Evolutionary conservation across 2,797 vertebrate genomes (phyloP).

Genomic region (Lacerta viridis): DNA sequence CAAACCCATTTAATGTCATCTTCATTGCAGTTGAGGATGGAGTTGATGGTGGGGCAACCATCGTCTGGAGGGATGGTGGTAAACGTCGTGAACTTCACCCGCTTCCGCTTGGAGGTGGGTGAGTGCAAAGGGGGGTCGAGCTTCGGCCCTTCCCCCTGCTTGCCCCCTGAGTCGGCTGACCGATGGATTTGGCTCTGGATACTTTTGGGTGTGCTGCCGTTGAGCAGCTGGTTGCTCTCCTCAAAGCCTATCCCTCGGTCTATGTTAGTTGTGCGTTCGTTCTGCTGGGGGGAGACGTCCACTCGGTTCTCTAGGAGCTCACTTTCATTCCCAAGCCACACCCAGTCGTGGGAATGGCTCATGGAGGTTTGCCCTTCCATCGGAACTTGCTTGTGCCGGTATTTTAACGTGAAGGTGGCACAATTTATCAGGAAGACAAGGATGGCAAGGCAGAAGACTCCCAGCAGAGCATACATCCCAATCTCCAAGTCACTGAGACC

Average conservation of each 20-base stretch:
- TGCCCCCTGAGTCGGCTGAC: constrained; percentile 74
- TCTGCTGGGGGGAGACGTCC: constrained; percentile 84
- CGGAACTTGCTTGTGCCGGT: constrained; percentile 93
- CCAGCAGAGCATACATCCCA: constrained; percentile 96
- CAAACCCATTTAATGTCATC: constrained; percentile 95
- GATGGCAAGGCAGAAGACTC: constrained; percentile 97
- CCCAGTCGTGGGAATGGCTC: constrained; percentile 97
- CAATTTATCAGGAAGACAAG: constrained; percentile 98
- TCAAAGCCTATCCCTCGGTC: constrained; percentile 82
- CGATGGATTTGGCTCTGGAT: constrained; percentile 85
- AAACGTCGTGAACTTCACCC: constrained; percentile 95
- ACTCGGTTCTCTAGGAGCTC: constrained; percentile 89
- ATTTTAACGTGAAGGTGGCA: constrained; percentile 93
- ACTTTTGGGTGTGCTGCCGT: constrained; percentile 84
- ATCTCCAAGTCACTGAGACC: constrained; percentile 95
- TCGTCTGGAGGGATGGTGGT: constrained; percentile 88
- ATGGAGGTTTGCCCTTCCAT: constrained; percentile 88
- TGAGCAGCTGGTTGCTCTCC: constrained; percentile 88
- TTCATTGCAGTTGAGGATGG: constrained; percentile 82
- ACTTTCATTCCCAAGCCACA: constrained; percentile 94
- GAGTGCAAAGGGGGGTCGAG: constrained; percentile 87
- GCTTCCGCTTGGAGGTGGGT: constrained; percentile 91
- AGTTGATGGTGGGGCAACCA: constrained; percentile 85
- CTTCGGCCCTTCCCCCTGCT: constrained; percentile 83
- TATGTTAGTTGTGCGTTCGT: constrained; percentile 89